These are phyloP conservation scores for Tachysurus vachellii DNA, from an alignment of 2,113 vertebrate genomes.

Conservation along the genomic window DNA sequence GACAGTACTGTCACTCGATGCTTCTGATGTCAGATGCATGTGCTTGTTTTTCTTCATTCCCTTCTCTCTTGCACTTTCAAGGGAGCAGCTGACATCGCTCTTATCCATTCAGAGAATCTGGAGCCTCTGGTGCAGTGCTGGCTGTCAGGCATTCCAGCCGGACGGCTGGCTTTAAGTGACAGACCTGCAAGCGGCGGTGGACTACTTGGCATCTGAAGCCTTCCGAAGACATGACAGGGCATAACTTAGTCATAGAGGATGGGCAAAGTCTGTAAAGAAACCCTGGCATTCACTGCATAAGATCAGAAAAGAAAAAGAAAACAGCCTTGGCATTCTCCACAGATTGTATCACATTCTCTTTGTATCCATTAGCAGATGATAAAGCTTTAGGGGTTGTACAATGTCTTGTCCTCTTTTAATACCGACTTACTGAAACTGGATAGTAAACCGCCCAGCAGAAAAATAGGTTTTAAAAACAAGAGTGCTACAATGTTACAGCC, in stretches of 20 bases:
- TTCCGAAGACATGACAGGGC: slow-evolving; percentile 85
- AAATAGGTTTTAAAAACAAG: background rate
- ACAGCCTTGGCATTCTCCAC: slow-evolving; percentile 15
- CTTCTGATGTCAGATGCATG: slow-evolving; percentile 68
- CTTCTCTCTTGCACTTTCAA: slow-evolving; percentile 62
- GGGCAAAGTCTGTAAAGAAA: slow-evolving; percentile 83
- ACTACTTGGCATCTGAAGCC: slow-evolving; percentile 82
- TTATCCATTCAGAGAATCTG: slow-evolving; percentile 80
- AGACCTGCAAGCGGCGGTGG: slow-evolving; percentile 82
- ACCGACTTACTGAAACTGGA: slow-evolving; percentile 3
- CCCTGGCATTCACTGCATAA: slow-evolving; percentile 54
- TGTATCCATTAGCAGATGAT: background rate
- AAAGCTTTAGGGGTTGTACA: background rate
- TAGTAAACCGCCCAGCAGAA: background rate
- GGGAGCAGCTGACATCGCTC: slow-evolving; percentile 83
- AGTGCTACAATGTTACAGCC: background rate
- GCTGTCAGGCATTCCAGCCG: slow-evolving; percentile 81
- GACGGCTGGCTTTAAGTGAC: slow-evolving; percentile 81
- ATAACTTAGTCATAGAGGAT: slow-evolving; percentile 87
- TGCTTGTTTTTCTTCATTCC: slow-evolving; percentile 58
- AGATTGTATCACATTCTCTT: background rate
- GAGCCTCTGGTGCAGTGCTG: slow-evolving; percentile 78
- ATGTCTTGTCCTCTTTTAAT: background rate
- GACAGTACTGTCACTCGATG: slow-evolving; percentile 70
- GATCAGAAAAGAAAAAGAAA: slow-evolving; percentile 11